A percentile compares a stretch with the other conserved stretches of the same genome.
Evolutionary conservation across 2,113 vertebrate species (phyloP).

Genomic region (Amphilophus citrinellus): DNA sequence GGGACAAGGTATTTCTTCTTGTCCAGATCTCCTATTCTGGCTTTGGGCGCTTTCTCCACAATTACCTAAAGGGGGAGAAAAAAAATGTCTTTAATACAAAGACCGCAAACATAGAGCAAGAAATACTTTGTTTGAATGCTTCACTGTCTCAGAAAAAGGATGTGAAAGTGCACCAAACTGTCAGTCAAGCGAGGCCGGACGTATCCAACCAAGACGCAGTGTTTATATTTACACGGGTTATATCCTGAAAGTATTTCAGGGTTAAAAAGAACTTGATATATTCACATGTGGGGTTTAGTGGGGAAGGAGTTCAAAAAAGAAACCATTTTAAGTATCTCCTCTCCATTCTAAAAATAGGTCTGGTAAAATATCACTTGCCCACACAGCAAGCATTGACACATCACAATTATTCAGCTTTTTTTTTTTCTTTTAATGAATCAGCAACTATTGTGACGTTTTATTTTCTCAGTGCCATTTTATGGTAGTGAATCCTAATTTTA

Average conservation of each 20-base stretch:
- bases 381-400: neutral
- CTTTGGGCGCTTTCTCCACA: constrained; percentile 95
- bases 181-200: neutral
- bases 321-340: neutral
- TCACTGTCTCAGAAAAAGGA: constrained; percentile 51
- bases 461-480: neutral
- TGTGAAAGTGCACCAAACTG: constrained; percentile 27
- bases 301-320: neutral
- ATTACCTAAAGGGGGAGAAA: constrained; percentile 84
- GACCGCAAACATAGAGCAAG: neutral
- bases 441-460: neutral
- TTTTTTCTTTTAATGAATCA: neutral
- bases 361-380: neutral
- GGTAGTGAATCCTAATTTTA: neutral
- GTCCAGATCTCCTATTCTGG: constrained; percentile 94
- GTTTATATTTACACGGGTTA: neutral
- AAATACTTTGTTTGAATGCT: neutral
- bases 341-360: constrained; percentile 31
- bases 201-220: neutral
- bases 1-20: constrained; percentile 96
- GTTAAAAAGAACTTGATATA: neutral
- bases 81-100: neutral
- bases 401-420: neutral
- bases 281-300: neutral
- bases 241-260: neutral